A percentile compares a stretch with the other conserved stretches of the same genome.
These are phyloP conservation scores for Hyles vespertilio DNA, from an alignment of 1,140 invertebrate species.

Conservation along the genomic window DNA sequence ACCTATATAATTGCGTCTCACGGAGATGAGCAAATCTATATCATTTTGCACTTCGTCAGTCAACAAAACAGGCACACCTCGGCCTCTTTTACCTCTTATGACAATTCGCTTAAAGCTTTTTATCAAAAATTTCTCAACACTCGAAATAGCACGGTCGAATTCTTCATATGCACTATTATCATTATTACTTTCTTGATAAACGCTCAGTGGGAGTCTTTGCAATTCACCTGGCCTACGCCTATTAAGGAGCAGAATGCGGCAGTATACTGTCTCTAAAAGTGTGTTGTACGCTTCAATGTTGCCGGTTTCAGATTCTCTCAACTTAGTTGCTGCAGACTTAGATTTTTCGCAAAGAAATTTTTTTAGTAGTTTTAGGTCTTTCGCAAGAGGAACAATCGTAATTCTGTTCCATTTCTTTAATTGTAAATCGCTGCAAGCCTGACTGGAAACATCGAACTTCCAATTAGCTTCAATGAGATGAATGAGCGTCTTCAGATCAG, in stretches of 20 bases:
- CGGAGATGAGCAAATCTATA: conserved; percentile 22
- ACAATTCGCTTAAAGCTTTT: conserved; percentile 19
- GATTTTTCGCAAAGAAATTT: conserved; percentile 26
- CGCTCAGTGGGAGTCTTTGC: conserved; percentile 6
- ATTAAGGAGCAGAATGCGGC: conserved; percentile 32
- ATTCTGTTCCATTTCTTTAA: conserved; percentile 39
- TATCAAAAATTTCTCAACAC: conserved; percentile 12
- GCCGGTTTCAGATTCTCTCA: conserved; percentile 13
- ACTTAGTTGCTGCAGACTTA: conserved; percentile 8
- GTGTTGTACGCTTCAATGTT: conserved; percentile 23
- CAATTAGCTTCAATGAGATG: conserved; percentile 20
- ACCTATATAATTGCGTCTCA: no score
- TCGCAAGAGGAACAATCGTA: conserved; percentile 39
- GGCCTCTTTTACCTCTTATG: conserved; percentile 16
- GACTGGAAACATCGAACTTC: conserved; percentile 16
- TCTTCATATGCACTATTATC: conserved; percentile 14
- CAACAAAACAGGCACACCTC: conserved; percentile 21
- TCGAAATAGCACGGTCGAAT: conserved; percentile 12
- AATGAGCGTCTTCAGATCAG: conserved; percentile 18
- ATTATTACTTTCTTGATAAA: conserved; percentile 5
- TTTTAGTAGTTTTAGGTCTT: conserved; percentile 39
- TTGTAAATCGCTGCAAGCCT: conserved; percentile 33
- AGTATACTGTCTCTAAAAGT: conserved; percentile 33
- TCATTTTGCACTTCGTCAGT: conserved; percentile 16
- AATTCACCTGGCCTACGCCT: conserved; percentile 35